Conservation (phyloP, 2,888 invertebrate species). For the Chloroclystis v-ata region DNA sequence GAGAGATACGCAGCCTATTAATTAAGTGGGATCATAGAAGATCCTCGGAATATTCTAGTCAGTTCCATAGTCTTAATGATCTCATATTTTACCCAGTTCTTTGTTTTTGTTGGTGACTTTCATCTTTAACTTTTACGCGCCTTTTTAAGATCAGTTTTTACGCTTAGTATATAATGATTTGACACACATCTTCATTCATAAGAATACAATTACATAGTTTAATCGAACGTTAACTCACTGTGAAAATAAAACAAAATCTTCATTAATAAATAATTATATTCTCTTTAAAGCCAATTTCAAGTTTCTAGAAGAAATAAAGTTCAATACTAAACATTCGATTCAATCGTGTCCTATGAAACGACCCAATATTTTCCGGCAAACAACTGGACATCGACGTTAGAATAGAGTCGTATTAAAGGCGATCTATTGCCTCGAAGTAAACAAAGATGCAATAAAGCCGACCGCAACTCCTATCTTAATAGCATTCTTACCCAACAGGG, state of each 20-base stretch:
- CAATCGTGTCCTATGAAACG: not conserved
- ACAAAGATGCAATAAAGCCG: conserved; percentile 71
- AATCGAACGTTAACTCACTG: too few relatives aligned
- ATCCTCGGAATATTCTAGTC: not conserved
- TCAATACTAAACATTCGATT: not conserved
- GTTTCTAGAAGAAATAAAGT: not conserved
- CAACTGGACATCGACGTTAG: conserved; percentile 1
- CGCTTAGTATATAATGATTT: too few relatives aligned
- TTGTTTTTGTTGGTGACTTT: too few relatives aligned
- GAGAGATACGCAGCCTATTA: conserved; percentile 3
- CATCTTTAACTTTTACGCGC: too few relatives aligned
- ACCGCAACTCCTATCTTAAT: conserved; percentile 49
- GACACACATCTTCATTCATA: too few relatives aligned
- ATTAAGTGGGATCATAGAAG: conserved; percentile 4
- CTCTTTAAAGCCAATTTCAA: too few relatives aligned
- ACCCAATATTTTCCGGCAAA: conserved; percentile 8
- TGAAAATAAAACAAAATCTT: too few relatives aligned
- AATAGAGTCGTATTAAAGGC: not conserved
- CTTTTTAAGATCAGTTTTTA: too few relatives aligned
- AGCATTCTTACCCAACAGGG: conserved; percentile 58
- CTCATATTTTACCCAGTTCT: too few relatives aligned
- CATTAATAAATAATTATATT: too few relatives aligned
- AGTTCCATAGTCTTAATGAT: too few relatives aligned
- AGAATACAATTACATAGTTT: too few relatives aligned
- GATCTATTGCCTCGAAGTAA: conserved; percentile 61